Base-by-base conservation (phyloP, 2,888 invertebrate species). In the Hesperia comma region DNA sequence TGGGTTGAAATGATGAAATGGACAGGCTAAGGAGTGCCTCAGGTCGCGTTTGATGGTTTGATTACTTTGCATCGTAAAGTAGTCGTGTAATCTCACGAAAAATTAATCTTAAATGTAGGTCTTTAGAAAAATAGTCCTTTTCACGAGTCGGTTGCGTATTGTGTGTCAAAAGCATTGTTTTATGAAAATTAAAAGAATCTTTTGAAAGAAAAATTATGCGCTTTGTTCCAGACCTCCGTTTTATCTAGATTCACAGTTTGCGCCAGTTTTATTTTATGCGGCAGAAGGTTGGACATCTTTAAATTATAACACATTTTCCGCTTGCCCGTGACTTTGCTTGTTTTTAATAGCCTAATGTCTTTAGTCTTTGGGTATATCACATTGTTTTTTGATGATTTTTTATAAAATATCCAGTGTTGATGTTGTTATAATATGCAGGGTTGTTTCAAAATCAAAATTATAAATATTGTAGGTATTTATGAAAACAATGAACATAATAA, bases 61-160 rank as follows among this genome's bases (percentile, higher is more conserved):
- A 53, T 66, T 41, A 64, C 53, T 78, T 79, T 75, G 78, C 76
- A 75, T 77, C 74, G 73, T 70, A 61, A 71, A 71, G 67, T 69
- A 68, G 70, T 69, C 69, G 68, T 54, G 69, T 61, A 64, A 68
- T 69, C 71, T 70, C 68, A 69, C 69, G 71, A 72, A 74, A 75
- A 75, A 75, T 75, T 75, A 74, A 74, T 76, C 75, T 74, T 69
- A 72, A 74, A 75, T 73, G 72, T 74, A 68, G 70, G 75, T 71
- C 74, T 69, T 68, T 71, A 72, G 68, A 74, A 72, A 72, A 71
- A 71, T 64, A 51, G 64, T 53, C 57, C 64, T 64, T 63, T 62
- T 64, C 64, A 64, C 64, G 58, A 64, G 64, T 53, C 58, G 64
- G 64, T 64, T 64, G 57, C 64, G 64, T 64, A 64, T 64, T 64